Conservation (phyloP, 2,797 vertebrate species). For the Falco biarmicus region DNA sequence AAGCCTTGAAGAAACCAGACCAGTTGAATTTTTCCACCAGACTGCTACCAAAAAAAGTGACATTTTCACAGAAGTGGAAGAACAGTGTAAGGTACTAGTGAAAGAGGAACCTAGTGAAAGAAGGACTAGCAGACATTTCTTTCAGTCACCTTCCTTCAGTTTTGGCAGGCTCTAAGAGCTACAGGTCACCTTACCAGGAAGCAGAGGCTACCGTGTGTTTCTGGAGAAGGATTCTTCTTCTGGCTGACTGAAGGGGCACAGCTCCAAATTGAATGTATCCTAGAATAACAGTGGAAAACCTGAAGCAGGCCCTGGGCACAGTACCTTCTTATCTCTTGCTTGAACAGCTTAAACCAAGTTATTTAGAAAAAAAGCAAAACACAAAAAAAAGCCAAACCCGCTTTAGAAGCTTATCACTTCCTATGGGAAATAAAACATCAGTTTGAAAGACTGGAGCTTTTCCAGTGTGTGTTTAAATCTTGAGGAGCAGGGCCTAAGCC, state of each 20-base stretch:
- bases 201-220: not conserved
- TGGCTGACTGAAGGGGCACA: not conserved
- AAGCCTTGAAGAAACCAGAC: not conserved
- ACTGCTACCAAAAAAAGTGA: not conserved
- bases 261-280: not conserved
- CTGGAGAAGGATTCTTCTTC: not conserved
- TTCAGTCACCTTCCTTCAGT: not conserved
- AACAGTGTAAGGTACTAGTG: not conserved
- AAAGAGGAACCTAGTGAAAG: not conserved
- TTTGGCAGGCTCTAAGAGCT: not conserved
- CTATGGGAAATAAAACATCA: not conserved
- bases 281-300: not conserved
- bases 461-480: not conserved
- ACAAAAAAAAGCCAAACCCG: not conserved
- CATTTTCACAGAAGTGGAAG: not conserved
- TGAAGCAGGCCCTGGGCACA: fast-evolving
- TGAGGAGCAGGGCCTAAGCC: not conserved
- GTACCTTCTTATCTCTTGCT: not conserved
- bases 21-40: not conserved
- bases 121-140: not conserved
- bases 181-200: not conserved
- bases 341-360: not conserved
- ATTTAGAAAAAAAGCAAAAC: not conserved
- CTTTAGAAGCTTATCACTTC: not conserved
- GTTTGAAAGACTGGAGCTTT: not conserved